Evolutionary conservation across 2,797 vertebrate genomes (phyloP).

Genomic region (Synanceia verrucosa): DNA sequence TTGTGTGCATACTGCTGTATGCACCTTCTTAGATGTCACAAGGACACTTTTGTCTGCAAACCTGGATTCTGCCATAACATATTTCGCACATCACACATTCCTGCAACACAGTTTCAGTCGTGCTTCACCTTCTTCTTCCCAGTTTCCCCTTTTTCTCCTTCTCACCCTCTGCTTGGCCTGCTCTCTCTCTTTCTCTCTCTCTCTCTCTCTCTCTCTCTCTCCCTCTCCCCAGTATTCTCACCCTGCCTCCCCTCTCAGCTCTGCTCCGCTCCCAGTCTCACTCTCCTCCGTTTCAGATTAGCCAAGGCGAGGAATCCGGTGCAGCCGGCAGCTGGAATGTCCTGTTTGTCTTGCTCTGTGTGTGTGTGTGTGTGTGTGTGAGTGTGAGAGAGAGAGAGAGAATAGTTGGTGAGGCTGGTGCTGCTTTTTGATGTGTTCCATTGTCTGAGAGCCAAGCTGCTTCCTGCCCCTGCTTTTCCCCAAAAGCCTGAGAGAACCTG

Average conservation of each 20-base stretch:
- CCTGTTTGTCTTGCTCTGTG: slow-evolving; percentile 86
- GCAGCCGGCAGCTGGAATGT: slow-evolving; percentile 87
- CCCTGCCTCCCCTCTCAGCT: slow-evolving; percentile 51
- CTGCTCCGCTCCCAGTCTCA: slow-evolving; percentile 74
- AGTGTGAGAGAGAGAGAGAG: slow-evolving; percentile 39
- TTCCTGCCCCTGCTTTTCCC: slow-evolving; percentile 79
- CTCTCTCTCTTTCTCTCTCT: slow-evolving; percentile 1
- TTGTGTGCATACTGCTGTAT: background rate
- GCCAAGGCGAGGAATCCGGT: slow-evolving; percentile 83
- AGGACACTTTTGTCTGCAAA: background rate
- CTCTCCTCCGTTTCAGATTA: slow-evolving; percentile 83
- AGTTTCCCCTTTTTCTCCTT: slow-evolving; percentile 25
- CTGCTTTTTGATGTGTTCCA: slow-evolving; percentile 86
- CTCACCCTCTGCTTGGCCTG: slow-evolving; percentile 39
- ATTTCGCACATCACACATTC: background rate
- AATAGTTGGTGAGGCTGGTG: slow-evolving; percentile 79
- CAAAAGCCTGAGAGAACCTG: slow-evolving; percentile 70
- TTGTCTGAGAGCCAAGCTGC: slow-evolving; percentile 86
- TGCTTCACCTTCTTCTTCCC: background rate
- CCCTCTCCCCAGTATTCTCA: slow-evolving; percentile 61
- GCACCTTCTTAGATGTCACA: background rate
- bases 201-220: slow-evolving; percentile 44
- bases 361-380: slow-evolving; percentile 49
- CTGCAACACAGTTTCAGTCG: background rate
- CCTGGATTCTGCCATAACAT: background rate